Conservation (phyloP, 1,140 invertebrate species). For the Thaumetopoea pityocampa region DNA sequence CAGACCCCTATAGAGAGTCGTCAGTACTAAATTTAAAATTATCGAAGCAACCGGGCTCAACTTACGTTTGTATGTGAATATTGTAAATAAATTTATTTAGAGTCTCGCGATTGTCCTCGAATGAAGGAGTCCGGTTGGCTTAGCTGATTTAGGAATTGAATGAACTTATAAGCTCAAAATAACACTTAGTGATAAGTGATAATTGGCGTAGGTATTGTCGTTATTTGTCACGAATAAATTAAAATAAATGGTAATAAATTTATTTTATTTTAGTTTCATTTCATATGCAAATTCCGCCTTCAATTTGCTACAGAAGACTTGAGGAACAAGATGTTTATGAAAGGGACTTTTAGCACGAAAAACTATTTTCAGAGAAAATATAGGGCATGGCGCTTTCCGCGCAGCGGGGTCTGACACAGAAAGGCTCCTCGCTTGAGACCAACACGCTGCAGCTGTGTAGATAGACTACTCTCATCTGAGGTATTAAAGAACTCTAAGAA, state of each 20-base stretch:
- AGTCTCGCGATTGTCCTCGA: conserved; percentile 25
- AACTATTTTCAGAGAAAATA: conserved; percentile 48
- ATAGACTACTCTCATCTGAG: conserved; percentile 19
- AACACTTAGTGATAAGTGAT: conserved; percentile 50
- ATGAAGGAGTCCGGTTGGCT: conserved; percentile 35
- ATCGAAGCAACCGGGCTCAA: conserved; percentile 8
- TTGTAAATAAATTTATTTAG: conserved; percentile 53
- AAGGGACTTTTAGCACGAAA: conserved; percentile 31
- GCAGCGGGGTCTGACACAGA: conserved; percentile 44
- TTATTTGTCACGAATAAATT: conserved; percentile 67
- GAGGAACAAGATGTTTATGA: conserved; percentile 21
- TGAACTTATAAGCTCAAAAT: conserved; percentile 66
- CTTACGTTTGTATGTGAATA: conserved; percentile 30
- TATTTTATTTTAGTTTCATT: conserved; percentile 21
- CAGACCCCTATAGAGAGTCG: conserved; percentile 5
- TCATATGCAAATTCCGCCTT: conserved; percentile 1
- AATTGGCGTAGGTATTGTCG: conserved; percentile 42
- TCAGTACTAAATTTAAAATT: conserved; percentile 8
- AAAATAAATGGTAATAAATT: conserved; percentile 47
- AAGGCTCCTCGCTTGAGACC: conserved; percentile 35
- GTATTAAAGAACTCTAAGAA: conserved; percentile 23
- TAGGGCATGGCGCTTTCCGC: conserved; percentile 41
- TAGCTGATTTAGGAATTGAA: conserved; percentile 70
- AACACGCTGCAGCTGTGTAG: conserved; percentile 10
- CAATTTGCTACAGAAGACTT: conserved; percentile 12